These are phyloP conservation scores for Actias luna DNA, from an alignment of 2,888 invertebrate genomes.

Conservation along the genomic window DNA sequence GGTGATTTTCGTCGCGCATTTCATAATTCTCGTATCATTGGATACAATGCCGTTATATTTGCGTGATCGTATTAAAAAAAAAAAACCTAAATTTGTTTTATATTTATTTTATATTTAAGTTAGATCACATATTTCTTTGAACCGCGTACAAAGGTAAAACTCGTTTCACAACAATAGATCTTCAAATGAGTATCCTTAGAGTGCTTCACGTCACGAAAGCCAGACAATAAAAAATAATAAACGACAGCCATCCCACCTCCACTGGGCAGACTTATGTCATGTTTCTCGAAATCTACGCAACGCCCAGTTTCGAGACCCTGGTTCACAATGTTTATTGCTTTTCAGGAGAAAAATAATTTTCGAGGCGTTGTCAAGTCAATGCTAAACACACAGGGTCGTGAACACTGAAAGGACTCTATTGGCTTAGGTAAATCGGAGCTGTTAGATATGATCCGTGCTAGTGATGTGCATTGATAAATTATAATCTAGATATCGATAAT, in stretches of 20 bases:
- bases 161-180: constrained; percentile 1
- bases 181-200: constrained; percentile 2
- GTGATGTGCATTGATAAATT: constrained; percentile 6
- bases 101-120: no score
- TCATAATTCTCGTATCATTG: no score
- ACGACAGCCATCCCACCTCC: background rate
- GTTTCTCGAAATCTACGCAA: background rate
- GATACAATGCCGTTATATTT: no score
- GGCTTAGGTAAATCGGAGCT: constrained; percentile 37
- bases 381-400: constrained; percentile 25
- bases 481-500: background rate
- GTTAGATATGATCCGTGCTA: constrained; percentile 35
- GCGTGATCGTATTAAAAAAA: background rate
- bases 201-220: constrained; percentile 5
- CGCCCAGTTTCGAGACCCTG: background rate
- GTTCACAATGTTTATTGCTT: constrained; percentile 13
- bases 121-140: background rate
- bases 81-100: background rate
- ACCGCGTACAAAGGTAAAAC: background rate
- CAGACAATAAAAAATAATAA: constrained; percentile 11
- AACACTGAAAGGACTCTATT: constrained; percentile 34
- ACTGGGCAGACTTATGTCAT: constrained; percentile 7
- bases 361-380: constrained; percentile 36
- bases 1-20: no score
- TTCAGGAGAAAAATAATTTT: constrained; percentile 32